Base-by-base conservation (phyloP, 2,797 vertebrate species). In the Syngnathus rostellatus region DNA sequence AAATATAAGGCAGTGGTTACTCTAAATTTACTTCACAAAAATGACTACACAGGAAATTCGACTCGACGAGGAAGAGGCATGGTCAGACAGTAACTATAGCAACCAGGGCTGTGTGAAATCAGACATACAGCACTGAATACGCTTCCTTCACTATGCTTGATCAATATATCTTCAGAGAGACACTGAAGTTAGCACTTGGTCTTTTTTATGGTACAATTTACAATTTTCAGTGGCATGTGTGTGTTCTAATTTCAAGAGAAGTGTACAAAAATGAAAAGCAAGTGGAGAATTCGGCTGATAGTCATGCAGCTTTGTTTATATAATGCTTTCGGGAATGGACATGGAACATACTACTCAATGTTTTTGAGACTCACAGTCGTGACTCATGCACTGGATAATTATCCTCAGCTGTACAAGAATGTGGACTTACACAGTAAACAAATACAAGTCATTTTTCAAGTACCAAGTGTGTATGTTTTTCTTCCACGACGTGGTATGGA, bases 371-470 rank as follows among this genome's bases (percentile, higher is more conserved):
- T 82, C 70, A 81, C 72, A 68, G 77, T 58, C 45, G 67, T 87
- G 87, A 88, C 68, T 88, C 84, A 88, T 83, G 63, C 68, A 54
- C 11, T 25, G 51, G 50, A 65, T 85, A 83, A 88, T 83, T 83
- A 68, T 66, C 76, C 72, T 81, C 83, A 79, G 71, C 78, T 86
- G 80, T 81, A 78, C 25, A 37, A 72, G 41, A 67, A 59, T 79
- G 81, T 79, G 72, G 17, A 86, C 82, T 83, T 65, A 43, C 31
- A 21, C 43, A 69, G 68, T 64, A 23, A 68, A 75, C 80, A 87
- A 87, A 84, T 77, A 68, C 69, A 74, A 72, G 54, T 46, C 14
- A 7, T 31, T 55, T 57, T 37, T 17, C 11, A 54, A 54, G 21
- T 54, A 37, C 14, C 14, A 37, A 8, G 12, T 57, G 12, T 57